A percentile compares a stretch with the other conserved stretches of the same genome.
phyloP scores from a whole-genome alignment of 2,797 vertebrate genomes.

The Cryptoblepharus egeriae region DNA sequence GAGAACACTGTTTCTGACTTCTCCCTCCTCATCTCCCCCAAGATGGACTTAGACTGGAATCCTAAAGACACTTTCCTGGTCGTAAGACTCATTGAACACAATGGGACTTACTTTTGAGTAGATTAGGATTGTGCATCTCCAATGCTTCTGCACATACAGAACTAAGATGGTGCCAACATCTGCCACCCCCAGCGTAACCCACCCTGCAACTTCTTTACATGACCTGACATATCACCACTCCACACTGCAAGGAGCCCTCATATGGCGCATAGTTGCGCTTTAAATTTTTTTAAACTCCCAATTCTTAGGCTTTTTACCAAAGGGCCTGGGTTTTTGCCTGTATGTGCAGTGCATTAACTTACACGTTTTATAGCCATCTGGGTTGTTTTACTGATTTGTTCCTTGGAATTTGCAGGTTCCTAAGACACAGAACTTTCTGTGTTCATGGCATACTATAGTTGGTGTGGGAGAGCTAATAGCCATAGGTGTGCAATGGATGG shows the following conservation, averaged over 20 bases:
- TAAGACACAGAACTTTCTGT: not conserved
- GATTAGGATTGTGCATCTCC: too few species aligned
- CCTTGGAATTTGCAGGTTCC: not conserved
- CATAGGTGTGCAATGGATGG: not conserved
- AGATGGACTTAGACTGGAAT: not conserved
- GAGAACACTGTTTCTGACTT: not conserved
- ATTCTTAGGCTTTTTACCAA: too few species aligned
- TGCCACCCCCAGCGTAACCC: not conserved
- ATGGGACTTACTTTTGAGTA: too few species aligned
- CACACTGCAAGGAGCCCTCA: not conserved
- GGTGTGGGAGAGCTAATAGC: not conserved
- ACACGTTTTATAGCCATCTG: not conserved
- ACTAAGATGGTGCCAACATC: not conserved
- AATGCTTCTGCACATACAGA: not conserved
- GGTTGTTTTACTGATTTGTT: not conserved
- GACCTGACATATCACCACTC: not conserved
- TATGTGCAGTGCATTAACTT: not conserved
- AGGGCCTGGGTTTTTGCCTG: not conserved
- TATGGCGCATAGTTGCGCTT: not conserved
- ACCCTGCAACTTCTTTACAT: not conserved
- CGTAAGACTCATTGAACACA: too few species aligned
- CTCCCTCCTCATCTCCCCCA: not conserved
- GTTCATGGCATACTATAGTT: too few species aligned
- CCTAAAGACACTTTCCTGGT: too few species aligned
- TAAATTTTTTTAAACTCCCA: too few species aligned